Conservation (phyloP, 2,113 vertebrate species). For the Chaenocephalus aceratus region DNA sequence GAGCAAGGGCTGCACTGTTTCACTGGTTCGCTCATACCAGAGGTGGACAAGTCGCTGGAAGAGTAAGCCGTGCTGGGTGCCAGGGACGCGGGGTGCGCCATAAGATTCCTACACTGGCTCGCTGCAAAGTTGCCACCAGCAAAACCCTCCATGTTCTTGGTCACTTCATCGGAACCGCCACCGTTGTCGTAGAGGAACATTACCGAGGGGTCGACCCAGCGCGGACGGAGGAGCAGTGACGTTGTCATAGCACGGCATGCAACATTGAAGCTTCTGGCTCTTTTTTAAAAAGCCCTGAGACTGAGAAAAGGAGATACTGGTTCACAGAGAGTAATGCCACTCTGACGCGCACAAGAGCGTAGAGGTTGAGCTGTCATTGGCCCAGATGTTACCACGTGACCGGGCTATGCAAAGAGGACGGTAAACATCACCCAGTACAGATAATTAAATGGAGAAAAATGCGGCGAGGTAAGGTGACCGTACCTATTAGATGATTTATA, state of each 20-base stretch:
- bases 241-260: conserved; percentile 99
- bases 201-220: conserved; percentile 98
- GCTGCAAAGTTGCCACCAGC: conserved; percentile 92
- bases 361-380: conserved; percentile 87
- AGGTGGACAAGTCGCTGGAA: conserved; percentile 87
- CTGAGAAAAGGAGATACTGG: conserved; percentile 91
- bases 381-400: conserved; percentile 85
- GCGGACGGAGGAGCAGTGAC: conserved; percentile 98
- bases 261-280: conserved; percentile 94
- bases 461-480: conserved; percentile 68
- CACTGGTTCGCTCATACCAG: conserved; percentile 91
- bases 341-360: conserved; percentile 91
- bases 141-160: conserved; percentile 97
- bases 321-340: conserved; percentile 87
- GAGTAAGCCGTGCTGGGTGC: conserved; percentile 88
- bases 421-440: conserved; percentile 87
- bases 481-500: conserved; percentile 35
- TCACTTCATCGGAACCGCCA: conserved; percentile 90
- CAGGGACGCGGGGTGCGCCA: conserved; percentile 94
- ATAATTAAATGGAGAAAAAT: conserved; percentile 87
- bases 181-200: conserved; percentile 99
- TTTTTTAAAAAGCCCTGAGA: conserved; percentile 97
- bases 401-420: conserved; percentile 91
- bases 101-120: conserved; percentile 96
- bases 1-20: conserved; percentile 98